Conservation (phyloP, 1,140 invertebrate species). For the Drosophila repletoides region DNA sequence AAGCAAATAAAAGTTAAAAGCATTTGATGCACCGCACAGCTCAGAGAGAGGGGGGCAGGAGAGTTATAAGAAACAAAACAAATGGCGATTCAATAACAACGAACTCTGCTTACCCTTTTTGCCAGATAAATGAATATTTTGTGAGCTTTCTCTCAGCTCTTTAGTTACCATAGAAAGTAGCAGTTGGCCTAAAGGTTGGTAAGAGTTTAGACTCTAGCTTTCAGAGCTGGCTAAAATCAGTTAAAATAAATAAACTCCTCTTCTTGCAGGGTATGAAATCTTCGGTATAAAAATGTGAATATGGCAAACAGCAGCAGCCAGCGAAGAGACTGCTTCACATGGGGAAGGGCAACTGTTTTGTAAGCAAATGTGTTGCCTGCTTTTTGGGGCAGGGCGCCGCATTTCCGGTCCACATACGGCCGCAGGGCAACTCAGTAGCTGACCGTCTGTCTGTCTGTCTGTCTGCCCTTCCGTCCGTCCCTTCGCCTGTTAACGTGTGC, state of each 20-base stretch:
- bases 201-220: too few relatives aligned
- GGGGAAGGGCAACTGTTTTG: background rate
- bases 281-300: too few relatives aligned
- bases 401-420: slow-evolving; percentile 23
- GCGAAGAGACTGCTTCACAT: too few relatives aligned
- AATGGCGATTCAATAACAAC: too few relatives aligned
- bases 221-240: too few relatives aligned
- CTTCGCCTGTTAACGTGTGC: slow-evolving; percentile 71
- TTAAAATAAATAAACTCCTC: background rate
- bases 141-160: too few relatives aligned
- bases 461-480: background rate
- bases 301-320: too few relatives aligned
- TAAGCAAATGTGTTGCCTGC: slow-evolving; percentile 44
- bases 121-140: too few relatives aligned
- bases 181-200: too few relatives aligned
- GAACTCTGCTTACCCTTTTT: background rate
- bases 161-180: too few relatives aligned
- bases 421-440: slow-evolving; percentile 56
- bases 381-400: slow-evolving; percentile 4
- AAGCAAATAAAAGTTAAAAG: slow-evolving; percentile 74
- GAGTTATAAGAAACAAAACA: slow-evolving; percentile 14
- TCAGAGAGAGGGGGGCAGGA: slow-evolving; percentile 16
- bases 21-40: slow-evolving; percentile 60
- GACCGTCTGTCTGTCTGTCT: slow-evolving; percentile 38
- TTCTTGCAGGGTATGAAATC: too few relatives aligned